phyloP scores from a whole-genome alignment of 2,797 vertebrate genomes.

The Oreonectes daqikongensis region DNA sequence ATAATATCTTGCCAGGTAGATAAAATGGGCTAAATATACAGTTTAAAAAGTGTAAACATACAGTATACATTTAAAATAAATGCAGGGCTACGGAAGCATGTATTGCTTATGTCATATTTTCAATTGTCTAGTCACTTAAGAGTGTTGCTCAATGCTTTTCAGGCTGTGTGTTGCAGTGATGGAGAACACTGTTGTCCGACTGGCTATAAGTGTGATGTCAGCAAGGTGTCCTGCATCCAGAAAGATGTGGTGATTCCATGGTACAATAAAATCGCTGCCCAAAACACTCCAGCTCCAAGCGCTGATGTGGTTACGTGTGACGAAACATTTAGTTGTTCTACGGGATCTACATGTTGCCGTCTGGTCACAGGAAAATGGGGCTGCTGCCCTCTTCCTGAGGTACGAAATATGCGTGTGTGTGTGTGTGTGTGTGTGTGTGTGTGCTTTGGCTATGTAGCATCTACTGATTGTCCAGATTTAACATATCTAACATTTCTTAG shows the following conservation, averaged over 20 bases:
- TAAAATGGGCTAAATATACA: neutral
- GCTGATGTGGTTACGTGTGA: slow-evolving; percentile 52
- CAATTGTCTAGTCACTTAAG: neutral
- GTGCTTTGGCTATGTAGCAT: no score
- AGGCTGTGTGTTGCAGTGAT: slow-evolving; percentile 73
- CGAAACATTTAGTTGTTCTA: slow-evolving; percentile 51
- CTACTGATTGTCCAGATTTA: no score
- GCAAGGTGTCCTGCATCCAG: slow-evolving; percentile 53
- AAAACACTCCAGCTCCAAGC: neutral
- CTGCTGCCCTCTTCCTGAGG: slow-evolving; percentile 72
- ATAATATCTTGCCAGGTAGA: neutral
- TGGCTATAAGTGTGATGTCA: slow-evolving; percentile 59
- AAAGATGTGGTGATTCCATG: slow-evolving; percentile 69
- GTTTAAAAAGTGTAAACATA: neutral
- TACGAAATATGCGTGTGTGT: no score
- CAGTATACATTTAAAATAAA: neutral
- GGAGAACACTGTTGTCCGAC: slow-evolving; percentile 71
- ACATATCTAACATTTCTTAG: no score
- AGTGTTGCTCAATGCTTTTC: slow-evolving; percentile 29
- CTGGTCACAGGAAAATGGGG: slow-evolving; percentile 65
- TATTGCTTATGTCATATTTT: neutral
- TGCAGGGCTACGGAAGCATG: neutral
- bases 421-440: no score
- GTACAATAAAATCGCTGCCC: slow-evolving; percentile 70
- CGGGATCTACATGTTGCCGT: slow-evolving; percentile 66